Evolutionary conservation across 2,888 invertebrate species (phyloP), one percentile per base, ranked within the genome.

Genomic region (Rhagonycha fulva): DNA sequence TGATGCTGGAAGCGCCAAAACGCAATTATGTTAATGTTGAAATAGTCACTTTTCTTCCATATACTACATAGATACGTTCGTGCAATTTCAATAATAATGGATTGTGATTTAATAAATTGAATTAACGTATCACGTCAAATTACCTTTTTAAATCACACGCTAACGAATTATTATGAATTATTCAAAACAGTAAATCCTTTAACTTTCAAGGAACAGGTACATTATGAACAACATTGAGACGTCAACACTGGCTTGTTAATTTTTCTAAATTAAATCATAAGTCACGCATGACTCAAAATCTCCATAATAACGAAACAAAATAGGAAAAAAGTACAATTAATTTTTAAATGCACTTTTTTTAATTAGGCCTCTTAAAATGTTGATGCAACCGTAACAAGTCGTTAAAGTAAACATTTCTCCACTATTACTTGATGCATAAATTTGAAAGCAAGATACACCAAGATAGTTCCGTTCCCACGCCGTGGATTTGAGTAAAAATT

Each of bases 401-500:
- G 47, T 47, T 47, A 47, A 47, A 3, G 12, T n/a, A 47, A 47
- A 47, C 47, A 47, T 47, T 47, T 47, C 30, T 30, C 47, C n/a
- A 47, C 47, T 9, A 47, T 47, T 47, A 47, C 47, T 47, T 4
- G 47, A 47, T 47, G 47, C 47, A 47, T 47, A 47, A 47, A 47
- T 47, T 47, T 47, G 47, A 28, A 66, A 23, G 26, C 66, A 24
- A n/a, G 66, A 28, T 30, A 26, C 19, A 32, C 10, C 14, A 32
- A 66, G 66, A 23, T 23, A n/a, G 24, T 14, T 14, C 5, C 32
- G 47, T 74, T 74, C 74, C 70, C 74, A 70, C 74, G 74, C 62
- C 47, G 62, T 62, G 32, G 26, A 24, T 70, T 70, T 30, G 30
- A 61, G 72, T 69, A 69, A 19, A 74, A 74, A 74, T 70, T 74